Conservation (phyloP, 2,888 invertebrate species). For the Platynereis dumerilii region DNA sequence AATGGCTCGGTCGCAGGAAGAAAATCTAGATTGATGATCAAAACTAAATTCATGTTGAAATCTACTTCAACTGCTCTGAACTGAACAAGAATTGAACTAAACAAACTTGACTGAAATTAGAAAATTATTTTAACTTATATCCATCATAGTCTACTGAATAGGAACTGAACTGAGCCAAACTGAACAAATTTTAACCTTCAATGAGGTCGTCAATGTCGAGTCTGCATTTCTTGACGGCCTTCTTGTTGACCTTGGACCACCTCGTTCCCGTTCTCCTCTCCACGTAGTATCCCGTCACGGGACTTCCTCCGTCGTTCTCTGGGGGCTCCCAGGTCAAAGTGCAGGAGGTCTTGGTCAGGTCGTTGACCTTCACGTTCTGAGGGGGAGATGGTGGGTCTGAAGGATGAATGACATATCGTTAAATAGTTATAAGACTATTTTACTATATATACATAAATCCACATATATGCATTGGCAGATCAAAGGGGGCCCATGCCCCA, state of each 20-base stretch:
- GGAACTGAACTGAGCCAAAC: too few species aligned
- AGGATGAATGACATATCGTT: background rate
- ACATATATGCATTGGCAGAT: background rate
- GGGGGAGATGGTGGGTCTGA: conserved; percentile 66
- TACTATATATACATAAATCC: background rate
- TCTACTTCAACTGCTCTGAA: too few species aligned
- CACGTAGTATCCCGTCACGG: conserved; percentile 55
- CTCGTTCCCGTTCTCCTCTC: conserved; percentile 71
- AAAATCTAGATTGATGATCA: too few species aligned
- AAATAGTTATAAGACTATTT: background rate
- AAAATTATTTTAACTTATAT: too few species aligned
- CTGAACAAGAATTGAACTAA: too few species aligned
- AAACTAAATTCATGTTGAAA: too few species aligned
- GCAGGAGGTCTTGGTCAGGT: conserved; percentile 54
- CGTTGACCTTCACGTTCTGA: conserved; percentile 41
- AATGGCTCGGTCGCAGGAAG: too few species aligned
- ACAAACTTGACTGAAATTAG: too few species aligned
- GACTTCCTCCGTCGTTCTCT: conserved; percentile 60
- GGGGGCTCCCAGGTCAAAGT: conserved; percentile 60
- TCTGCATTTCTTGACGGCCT: conserved; percentile 69
- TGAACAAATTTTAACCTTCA: too few species aligned
- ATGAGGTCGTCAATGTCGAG: conserved; percentile 53
- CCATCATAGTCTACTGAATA: too few species aligned
- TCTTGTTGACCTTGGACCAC: conserved; percentile 91
- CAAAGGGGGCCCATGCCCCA: too few species aligned